A percentile compares a stretch with the other conserved stretches of the same genome.
These are phyloP conservation scores for Bhutanitis thaidina DNA, from an alignment of 2,888 invertebrate species.

Conservation along the genomic window DNA sequence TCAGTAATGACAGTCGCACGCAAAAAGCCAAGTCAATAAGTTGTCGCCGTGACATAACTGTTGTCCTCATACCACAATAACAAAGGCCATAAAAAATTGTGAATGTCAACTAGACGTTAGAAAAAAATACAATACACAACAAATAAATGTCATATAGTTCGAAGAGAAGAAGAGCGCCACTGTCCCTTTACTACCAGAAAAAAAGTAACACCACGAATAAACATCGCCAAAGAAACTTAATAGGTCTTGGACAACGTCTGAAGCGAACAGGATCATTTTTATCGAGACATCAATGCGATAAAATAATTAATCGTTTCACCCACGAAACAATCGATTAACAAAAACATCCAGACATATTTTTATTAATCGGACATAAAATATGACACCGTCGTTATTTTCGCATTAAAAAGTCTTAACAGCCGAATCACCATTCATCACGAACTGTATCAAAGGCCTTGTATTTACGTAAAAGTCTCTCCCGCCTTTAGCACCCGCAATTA, in stretches of 20 bases:
- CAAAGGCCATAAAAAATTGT: too few relatives aligned
- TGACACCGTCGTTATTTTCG: slow-evolving; percentile 9
- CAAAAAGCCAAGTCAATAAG: too few relatives aligned
- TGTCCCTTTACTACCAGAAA: too few relatives aligned
- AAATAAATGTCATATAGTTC: too few relatives aligned
- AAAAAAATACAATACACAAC: too few relatives aligned
- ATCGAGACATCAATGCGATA: slow-evolving; percentile 10
- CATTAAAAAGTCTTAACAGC: slow-evolving; percentile 7
- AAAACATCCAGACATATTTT: slow-evolving; percentile 6
- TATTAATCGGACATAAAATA: slow-evolving; percentile 16
- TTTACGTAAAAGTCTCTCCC: slow-evolving; percentile 9
- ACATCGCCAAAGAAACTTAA: neutral
- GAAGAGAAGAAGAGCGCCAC: too few relatives aligned
- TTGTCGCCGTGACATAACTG: too few relatives aligned
- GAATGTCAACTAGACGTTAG: too few relatives aligned
- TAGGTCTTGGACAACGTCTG: slow-evolving; percentile 2
- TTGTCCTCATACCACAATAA: too few relatives aligned
- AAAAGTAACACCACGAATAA: too few relatives aligned
- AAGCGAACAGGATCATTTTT: slow-evolving; percentile 1
- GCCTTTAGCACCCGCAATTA: slow-evolving; percentile 23
- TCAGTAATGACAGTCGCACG: too few relatives aligned
- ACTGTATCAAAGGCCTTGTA: slow-evolving; percentile 15
- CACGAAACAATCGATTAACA: slow-evolving; percentile 13
- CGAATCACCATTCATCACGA: slow-evolving; percentile 11
- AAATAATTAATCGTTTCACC: slow-evolving; percentile 15